Evolutionary conservation across 2,113 vertebrate species (phyloP).

Genomic region (Nibea coibor): DNA sequence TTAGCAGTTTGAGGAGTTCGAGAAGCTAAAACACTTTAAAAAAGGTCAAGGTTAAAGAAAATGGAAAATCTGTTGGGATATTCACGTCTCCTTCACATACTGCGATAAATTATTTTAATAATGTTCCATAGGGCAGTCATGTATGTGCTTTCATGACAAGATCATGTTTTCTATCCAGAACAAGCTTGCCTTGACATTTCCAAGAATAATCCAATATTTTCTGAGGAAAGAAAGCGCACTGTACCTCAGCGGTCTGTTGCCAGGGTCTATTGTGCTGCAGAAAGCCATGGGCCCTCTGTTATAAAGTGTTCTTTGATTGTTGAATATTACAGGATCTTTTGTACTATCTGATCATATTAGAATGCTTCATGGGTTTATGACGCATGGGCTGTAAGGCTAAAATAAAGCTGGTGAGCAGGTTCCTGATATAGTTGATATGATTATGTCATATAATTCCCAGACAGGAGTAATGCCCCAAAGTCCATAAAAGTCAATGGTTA

Average conservation of each 20-base stretch:
- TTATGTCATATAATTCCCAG: neutral
- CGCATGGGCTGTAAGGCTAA: neutral
- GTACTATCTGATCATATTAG: neutral
- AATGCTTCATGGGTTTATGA: neutral
- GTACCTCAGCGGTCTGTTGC: neutral
- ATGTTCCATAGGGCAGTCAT: slow-evolving; percentile 7
- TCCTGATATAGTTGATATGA: neutral
- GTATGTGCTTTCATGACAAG: slow-evolving; percentile 4
- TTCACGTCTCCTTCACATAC: neutral
- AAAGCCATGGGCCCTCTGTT: neutral
- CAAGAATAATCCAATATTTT: neutral
- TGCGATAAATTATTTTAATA: neutral
- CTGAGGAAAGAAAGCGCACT: neutral
- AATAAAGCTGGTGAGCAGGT: neutral
- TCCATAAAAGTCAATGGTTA: neutral
- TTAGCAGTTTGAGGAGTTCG: slow-evolving; percentile 11
- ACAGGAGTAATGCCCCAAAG: neutral
- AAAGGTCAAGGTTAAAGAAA: slow-evolving; percentile 15
- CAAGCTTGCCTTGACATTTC: slow-evolving; percentile 10
- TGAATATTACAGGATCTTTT: too few relatives aligned
- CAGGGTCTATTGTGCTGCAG: neutral
- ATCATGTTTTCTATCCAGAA: neutral
- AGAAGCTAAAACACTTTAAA: neutral
- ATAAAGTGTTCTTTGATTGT: neutral
- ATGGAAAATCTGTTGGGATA: neutral